Evolutionary conservation across 2,113 vertebrate species (phyloP), one percentile per base, ranked within the genome.

Genomic region (Vidua chalybeata): DNA sequence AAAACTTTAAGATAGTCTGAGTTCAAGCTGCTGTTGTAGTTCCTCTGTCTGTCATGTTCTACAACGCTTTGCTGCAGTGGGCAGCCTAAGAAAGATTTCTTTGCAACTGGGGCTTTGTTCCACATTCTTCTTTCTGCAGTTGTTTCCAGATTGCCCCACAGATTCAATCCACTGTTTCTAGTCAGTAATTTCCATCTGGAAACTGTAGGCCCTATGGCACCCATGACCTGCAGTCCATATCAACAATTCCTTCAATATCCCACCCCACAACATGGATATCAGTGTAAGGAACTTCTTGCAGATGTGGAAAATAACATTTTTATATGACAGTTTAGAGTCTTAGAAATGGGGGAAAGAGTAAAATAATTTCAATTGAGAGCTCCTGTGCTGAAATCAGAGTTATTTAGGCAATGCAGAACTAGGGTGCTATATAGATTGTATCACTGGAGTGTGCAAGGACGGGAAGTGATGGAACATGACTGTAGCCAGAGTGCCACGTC

Each of bases 261-360:
- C 15, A 28, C 7, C 2, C 26, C 3, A 18, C 2, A 2, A 4
- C 2, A 1, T 2, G 10, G 33, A 17, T 24, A 71, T 64, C 54
- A 51, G 20, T 33, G 20, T 64, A 59, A 87, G 27, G 11, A 73
- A 30, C 26, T 84, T 91, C 20, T 35, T 66, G 21, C 35, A 88
- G 8, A 37, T 7, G 7, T 51, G 30, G 39, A 91, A 90, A 93
- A 75, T 49, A 75, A 37, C 9, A 28, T 41, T 84, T 78, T 55
- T 67, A n/a, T 17, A 27, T 51, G 37, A 55, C 35, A 54, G 52
- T 59, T 74, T 58, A 45, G 83, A 54, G 28, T 13, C 49, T 89
- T 30, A 39, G 19, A 81, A 84, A 74, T 23, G 13, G 24, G 2
- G 1, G 35, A 84, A 89, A 49, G 30, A 72, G 22, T 64, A 67